Conservation (phyloP, 2,113 vertebrate species). For the Brachyhypopomus gauderio region DNA sequence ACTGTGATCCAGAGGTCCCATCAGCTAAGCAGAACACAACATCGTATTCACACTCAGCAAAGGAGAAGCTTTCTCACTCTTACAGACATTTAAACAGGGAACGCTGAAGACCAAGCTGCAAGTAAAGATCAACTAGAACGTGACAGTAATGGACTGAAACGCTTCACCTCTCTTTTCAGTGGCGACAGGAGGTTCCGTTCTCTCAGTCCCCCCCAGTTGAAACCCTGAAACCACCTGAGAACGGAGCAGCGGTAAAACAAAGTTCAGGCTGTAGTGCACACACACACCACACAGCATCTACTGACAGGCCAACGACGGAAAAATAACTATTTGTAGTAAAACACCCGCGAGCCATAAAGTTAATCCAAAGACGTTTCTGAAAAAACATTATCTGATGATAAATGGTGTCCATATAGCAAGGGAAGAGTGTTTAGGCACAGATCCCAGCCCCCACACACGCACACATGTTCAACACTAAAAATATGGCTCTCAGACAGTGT, state of each 20-base stretch:
- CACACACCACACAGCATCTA: neutral
- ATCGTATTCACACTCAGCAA: neutral
- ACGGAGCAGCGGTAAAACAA: neutral
- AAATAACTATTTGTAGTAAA: neutral
- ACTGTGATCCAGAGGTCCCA: slow-evolving; percentile 75
- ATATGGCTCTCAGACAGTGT: slow-evolving; percentile 5
- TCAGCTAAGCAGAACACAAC: slow-evolving; percentile 61
- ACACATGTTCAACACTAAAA: neutral
- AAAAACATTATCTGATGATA: neutral
- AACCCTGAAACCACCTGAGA: slow-evolving; percentile 79
- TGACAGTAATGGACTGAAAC: neutral
- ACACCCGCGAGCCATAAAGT: neutral
- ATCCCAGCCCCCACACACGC: neutral
- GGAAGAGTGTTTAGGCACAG: neutral
- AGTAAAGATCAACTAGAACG: neutral
- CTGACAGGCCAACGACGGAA: neutral
- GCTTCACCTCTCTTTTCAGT: slow-evolving; percentile 76
- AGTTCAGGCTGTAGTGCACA: neutral
- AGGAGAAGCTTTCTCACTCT: neutral
- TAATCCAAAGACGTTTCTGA: neutral
- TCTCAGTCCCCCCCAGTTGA: slow-evolving; percentile 79
- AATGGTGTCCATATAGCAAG: neutral
- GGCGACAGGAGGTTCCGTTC: slow-evolving; percentile 70
- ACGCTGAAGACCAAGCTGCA: too few species aligned
- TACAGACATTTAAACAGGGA: neutral